Evolutionary conservation across 64 coral and sea anemone species (phyloP).

Genomic region (Pocillopora damicornis): DNA sequence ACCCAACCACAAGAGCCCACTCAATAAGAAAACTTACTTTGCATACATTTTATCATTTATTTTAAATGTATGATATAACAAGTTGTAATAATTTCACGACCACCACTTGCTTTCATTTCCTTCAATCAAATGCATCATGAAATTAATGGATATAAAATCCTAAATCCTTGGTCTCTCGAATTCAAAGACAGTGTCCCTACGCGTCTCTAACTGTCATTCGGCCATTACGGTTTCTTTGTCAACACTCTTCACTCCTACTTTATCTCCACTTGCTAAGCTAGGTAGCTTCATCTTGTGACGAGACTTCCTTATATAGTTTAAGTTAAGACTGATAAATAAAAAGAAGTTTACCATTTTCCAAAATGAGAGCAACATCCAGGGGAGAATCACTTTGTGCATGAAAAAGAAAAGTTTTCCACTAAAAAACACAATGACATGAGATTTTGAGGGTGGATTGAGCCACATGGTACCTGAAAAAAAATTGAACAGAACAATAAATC

Average conservation of each 20-base stretch:
- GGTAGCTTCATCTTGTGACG: background rate
- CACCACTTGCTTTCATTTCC: too few relatives aligned
- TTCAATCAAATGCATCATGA: too few relatives aligned
- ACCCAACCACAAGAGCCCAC: too few relatives aligned
- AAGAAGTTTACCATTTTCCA: constrained; percentile 68
- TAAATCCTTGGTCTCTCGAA: too few relatives aligned
- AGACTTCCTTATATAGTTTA: background rate
- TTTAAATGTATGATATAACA: background rate
- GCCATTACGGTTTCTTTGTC: too few relatives aligned
- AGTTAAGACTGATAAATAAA: background rate
- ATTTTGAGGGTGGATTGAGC: constrained; percentile 50
- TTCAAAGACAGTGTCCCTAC: too few relatives aligned
- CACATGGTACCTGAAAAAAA: constrained; percentile 40
- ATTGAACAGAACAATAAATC: background rate
- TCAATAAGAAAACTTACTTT: too few relatives aligned
- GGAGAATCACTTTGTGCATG: constrained; percentile 51
- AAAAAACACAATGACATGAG: constrained; percentile 56
- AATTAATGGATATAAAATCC: too few relatives aligned
- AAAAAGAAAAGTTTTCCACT: constrained; percentile 66
- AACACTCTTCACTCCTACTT: background rate
- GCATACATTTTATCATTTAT: too few relatives aligned
- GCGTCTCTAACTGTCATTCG: too few relatives aligned
- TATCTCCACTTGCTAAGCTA: background rate
- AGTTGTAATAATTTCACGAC: background rate
- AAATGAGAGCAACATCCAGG: constrained; percentile 33